These are phyloP conservation scores for Chloroceryle amazona DNA, from an alignment of 2,797 vertebrate genomes.

Conservation along the genomic window DNA sequence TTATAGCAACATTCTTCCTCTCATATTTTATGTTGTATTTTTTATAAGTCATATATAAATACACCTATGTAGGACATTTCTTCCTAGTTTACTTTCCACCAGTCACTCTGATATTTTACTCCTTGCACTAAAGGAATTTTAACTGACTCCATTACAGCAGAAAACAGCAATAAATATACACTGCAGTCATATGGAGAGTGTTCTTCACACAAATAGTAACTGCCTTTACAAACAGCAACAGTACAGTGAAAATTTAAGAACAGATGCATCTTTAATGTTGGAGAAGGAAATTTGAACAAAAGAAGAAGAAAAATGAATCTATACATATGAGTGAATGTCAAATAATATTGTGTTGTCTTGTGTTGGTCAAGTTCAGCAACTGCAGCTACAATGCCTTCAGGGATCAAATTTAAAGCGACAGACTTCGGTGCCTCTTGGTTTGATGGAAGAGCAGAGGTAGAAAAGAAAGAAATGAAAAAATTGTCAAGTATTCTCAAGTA, in stretches of 20 bases:
- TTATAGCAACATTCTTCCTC: conserved; percentile 58
- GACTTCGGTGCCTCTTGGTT: conserved; percentile 13
- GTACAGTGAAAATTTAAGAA: background rate
- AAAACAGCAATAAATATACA: conserved; percentile 16
- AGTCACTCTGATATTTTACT: background rate
- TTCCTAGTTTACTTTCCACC: background rate
- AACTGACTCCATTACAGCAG: background rate
- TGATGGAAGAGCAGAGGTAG: background rate
- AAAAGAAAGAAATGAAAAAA: conserved; percentile 61
- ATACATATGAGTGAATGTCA: background rate
- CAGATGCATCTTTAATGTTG: background rate
- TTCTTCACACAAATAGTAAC: background rate
- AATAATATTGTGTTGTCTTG: background rate
- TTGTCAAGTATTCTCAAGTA: conserved; percentile 50
- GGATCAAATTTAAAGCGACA: conserved; percentile 14
- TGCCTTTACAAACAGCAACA: background rate
- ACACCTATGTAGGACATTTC: conserved; percentile 10
- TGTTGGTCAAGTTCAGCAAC: background rate
- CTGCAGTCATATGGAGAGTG: background rate
- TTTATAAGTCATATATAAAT: conserved; percentile 41
- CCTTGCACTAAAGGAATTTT: background rate
- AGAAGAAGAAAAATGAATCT: background rate
- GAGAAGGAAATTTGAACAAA: conserved; percentile 11
- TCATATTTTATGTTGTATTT: conserved; percentile 43
- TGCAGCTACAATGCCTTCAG: background rate